Base-by-base conservation (phyloP, 92 coral and sea anemone genomes). In the Palythoa heliodiscus region DNA sequence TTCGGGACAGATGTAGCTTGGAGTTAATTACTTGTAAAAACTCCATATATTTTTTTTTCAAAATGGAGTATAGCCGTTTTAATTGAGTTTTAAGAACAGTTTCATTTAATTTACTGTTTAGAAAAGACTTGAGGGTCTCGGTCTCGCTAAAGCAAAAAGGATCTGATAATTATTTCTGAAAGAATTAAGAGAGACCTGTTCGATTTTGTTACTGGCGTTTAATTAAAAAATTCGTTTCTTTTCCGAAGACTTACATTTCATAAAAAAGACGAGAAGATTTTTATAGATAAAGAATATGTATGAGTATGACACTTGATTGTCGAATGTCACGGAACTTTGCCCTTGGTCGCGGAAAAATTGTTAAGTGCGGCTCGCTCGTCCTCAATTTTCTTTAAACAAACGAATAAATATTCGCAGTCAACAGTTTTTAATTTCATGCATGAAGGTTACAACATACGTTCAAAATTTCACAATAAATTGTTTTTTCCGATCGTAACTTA, bases 291-390 rank as follows among this genome's bases (percentile, higher is more conserved):
- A 29, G 35, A 29, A 12, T 29, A 14, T 76, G 43, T 50, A 50
- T n/a, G 47, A 57, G 11, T 13, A 8, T 23, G 10, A 25, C 11
- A 4, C 29, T 52, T 80, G 48, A 74, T 64, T 76, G 48, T 25
- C 81, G 19, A 76, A 37, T 63, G 84, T 80, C 84, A 80, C 84
- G 84, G 47, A 68, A 80, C 37, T 20, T 20, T 20, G 20, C 37
- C 54, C 55, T 3, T 43, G 50, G 50, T 43, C 50, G 50, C 50
- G 24, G 61, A 24, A 64, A 25, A 20, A 22, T 79, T 78, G 73
- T 43, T 64, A 69, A 43, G 63, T 78, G 48, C 38, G 40, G 24
- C 58, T 57, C 13, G 14, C 57, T 52, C 14, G 14, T 43, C n/a
- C 23, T 52, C 22, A 43, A 19, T 60, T 78, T 11, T 58, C 16